Conservation (phyloP, 2,113 vertebrate genomes). For the Cyanoderma ruficeps region DNA sequence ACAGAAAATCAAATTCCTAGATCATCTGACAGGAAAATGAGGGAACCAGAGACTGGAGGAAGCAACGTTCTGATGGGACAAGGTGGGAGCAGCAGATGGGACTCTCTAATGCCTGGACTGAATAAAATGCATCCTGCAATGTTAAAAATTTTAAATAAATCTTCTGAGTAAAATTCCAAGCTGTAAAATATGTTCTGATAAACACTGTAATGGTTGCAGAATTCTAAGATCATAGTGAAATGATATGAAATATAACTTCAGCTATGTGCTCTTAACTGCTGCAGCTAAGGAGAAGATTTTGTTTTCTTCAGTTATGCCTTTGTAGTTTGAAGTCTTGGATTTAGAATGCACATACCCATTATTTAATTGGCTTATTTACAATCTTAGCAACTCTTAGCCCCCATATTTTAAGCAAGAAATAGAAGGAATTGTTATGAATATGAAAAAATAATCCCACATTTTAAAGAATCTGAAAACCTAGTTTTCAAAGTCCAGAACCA, state of each 20-base stretch:
- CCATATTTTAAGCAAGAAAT: not conserved
- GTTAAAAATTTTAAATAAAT: conserved; percentile 42
- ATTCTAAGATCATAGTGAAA: conserved; percentile 57
- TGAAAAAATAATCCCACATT: conserved; percentile 3
- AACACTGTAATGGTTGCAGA: conserved; percentile 64
- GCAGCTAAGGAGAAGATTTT: conserved; percentile 44
- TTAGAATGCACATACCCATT: conserved; percentile 31
- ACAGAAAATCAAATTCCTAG: conserved; percentile 81
- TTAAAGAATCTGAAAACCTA: conserved; percentile 1
- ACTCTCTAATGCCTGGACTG: conserved; percentile 31
- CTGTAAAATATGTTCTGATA: conserved; percentile 57
- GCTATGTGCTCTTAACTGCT: conserved; percentile 48
- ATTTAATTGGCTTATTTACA: conserved; percentile 37
- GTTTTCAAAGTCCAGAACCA: conserved; percentile 8
- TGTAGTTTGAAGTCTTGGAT: conserved; percentile 26
- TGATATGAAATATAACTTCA: conserved; percentile 48
- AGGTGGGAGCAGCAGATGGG: conserved; percentile 10
- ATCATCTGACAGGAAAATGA: conserved; percentile 40
- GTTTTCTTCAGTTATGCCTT: conserved; percentile 26
- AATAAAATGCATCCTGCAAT: conserved; percentile 53
- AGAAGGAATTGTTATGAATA: not conserved
- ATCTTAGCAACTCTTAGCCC: conserved; percentile 2
- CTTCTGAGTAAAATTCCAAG: conserved; percentile 65
- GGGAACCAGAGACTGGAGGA: conserved; percentile 42
- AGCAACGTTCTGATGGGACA: not conserved